A percentile compares a stretch with the other conserved stretches of the same genome.
Evolutionary conservation across 1,140 invertebrate genomes (phyloP).

Genomic region (Pissodes strobi): DNA sequence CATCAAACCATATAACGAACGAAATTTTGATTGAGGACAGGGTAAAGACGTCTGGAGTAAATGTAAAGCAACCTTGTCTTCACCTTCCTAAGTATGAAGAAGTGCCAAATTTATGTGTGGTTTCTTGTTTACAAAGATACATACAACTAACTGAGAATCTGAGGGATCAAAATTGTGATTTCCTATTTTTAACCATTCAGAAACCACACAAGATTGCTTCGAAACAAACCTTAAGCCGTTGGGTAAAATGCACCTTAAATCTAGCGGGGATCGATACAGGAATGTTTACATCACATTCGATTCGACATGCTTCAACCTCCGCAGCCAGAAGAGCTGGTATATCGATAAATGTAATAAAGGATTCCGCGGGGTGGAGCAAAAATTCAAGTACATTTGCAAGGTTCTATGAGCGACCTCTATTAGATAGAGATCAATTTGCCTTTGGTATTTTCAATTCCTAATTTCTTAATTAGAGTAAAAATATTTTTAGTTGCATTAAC

Average conservation of each 20-base stretch:
- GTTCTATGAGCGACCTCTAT: conserved; percentile 23
- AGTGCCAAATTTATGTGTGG: no score
- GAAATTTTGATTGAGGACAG: not conserved
- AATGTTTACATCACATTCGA: conserved; percentile 40
- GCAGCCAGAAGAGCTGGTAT: conserved; percentile 35
- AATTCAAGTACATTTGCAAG: conserved; percentile 36
- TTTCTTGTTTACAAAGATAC: not conserved
- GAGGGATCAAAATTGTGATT: not conserved
- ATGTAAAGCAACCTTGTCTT: not conserved
- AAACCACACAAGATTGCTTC: conserved; percentile 10
- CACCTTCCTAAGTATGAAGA: not conserved
- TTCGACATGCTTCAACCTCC: conserved; percentile 43
- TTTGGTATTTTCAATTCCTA: no score
- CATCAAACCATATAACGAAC: no score
- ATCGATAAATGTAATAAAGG: conserved; percentile 41
- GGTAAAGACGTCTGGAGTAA: no score
- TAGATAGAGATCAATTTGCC: no score
- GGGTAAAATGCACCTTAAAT: conserved; percentile 43
- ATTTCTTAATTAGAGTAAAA: no score
- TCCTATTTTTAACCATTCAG: conserved; percentile 4
- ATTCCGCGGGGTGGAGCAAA: conserved; percentile 41
- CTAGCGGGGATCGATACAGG: conserved; percentile 33
- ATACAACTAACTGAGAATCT: not conserved
- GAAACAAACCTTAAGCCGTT: conserved; percentile 42
- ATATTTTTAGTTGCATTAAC: no score